Conservation (phyloP, 2,113 vertebrate species). For the Aspidoscelis tigris region DNA sequence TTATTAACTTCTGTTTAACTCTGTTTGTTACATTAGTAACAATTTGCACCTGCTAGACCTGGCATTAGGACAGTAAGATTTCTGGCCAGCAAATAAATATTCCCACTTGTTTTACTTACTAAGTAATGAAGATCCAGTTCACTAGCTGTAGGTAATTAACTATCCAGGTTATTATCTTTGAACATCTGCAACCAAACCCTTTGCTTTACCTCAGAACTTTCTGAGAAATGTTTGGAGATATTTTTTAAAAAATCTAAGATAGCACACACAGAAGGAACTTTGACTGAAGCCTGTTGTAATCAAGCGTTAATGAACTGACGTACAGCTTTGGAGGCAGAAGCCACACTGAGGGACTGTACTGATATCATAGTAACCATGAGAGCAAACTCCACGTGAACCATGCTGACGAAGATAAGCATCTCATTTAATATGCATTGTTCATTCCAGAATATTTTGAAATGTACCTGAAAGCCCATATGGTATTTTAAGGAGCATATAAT, state of each 20-base stretch:
- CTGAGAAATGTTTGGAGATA: constrained; percentile 33
- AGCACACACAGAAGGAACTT: constrained; percentile 26
- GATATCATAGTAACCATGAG: constrained; percentile 65
- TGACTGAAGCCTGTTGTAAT: constrained; percentile 35
- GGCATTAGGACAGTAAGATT: constrained; percentile 65
- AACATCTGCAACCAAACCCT: constrained; percentile 31
- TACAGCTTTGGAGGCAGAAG: constrained; percentile 21
- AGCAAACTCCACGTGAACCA: constrained; percentile 63
- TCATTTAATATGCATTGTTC: constrained; percentile 45
- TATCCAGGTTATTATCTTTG: constrained; percentile 47
- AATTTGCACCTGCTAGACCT: constrained; percentile 78
- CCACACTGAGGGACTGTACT: constrained; percentile 48
- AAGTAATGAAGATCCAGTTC: constrained; percentile 47
- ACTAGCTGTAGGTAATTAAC: constrained; percentile 55
- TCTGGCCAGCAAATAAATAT: constrained; percentile 52
- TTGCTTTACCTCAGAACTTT: not conserved
- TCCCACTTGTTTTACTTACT: constrained; percentile 71
- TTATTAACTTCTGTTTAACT: constrained; percentile 62
- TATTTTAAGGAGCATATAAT: constrained; percentile 35
- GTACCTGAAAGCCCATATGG: not conserved
- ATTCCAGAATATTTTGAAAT: constrained; percentile 27
- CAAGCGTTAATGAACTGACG: constrained; percentile 67
- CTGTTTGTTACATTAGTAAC: constrained; percentile 69
- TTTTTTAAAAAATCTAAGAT: not conserved
- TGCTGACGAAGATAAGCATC: constrained; percentile 50